phyloP scores from a whole-genome alignment of 2,888 invertebrate species.

The Napeogenes inachia region DNA sequence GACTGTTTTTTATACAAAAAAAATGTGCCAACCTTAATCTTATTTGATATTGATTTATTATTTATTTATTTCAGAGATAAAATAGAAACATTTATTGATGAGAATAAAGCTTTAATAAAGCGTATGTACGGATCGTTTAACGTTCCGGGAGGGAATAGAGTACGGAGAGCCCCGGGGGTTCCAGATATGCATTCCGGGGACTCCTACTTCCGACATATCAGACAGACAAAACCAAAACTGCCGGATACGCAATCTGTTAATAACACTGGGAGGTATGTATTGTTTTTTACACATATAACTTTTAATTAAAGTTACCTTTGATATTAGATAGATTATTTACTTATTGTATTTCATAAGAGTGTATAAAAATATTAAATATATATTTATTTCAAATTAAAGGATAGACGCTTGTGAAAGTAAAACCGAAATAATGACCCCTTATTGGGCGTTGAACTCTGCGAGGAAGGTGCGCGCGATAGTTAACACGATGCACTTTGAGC shows the following conservation, averaged over 20 bases:
- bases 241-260: constrained; percentile 66
- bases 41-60: not conserved
- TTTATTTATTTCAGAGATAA: constrained; percentile 81
- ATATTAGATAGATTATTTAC: too few species aligned
- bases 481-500: constrained; percentile 96
- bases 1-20: too few species aligned
- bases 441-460: constrained; percentile 95
- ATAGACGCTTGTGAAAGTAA: constrained; percentile 94
- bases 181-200: constrained; percentile 74
- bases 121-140: constrained; percentile 95
- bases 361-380: not conserved
- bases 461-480: constrained; percentile 94
- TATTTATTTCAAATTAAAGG: constrained; percentile 61
- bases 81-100: constrained; percentile 94
- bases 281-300: not conserved
- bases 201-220: constrained; percentile 68
- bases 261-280: constrained; percentile 60
- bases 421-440: constrained; percentile 94
- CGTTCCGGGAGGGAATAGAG: constrained; percentile 66
- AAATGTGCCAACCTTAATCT: too few species aligned
- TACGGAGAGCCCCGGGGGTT: constrained; percentile 68
- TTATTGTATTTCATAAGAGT: too few species aligned
- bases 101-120: constrained; percentile 94
- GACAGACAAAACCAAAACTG: constrained; percentile 58
- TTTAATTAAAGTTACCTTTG: not conserved